These are phyloP conservation scores for Parazoanthus atlanticus DNA, from an alignment of 92 coral and sea anemone species.

Conservation along the genomic window DNA sequence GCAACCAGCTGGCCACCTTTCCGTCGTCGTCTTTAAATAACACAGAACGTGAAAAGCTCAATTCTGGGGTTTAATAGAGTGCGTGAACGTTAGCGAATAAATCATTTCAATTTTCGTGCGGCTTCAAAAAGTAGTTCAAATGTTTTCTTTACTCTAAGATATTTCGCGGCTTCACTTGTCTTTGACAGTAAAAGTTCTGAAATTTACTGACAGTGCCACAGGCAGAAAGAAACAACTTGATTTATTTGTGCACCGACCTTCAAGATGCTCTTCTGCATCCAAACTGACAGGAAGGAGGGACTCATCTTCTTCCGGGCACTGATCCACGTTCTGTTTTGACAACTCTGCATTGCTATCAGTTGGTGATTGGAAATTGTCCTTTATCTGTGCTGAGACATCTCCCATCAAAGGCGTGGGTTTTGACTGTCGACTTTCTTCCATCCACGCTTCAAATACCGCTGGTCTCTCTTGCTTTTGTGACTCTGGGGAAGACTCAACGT, in stretches of 20 bases:
- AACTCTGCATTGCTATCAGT: not conserved
- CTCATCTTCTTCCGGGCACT: not conserved
- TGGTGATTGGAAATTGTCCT: not conserved
- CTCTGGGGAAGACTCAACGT: not conserved
- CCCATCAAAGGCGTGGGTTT: not conserved
- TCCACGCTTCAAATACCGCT: conserved; percentile 38
- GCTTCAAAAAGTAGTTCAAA: no score
- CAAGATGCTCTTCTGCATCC: not conserved
- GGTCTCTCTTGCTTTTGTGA: conserved; percentile 16
- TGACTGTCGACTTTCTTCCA: conserved; percentile 15
- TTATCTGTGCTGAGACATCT: not conserved
- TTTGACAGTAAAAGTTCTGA: no score
- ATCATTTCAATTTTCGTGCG: no score
- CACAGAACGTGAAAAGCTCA: no score
- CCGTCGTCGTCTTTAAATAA: no score
- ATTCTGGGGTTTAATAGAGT: no score
- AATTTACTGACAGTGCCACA: no score
- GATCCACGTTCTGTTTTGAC: not conserved
- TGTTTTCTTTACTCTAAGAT: no score
- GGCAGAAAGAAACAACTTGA: not conserved
- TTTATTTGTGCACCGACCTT: conserved; percentile 10
- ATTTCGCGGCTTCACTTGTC: no score
- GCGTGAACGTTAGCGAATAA: no score
- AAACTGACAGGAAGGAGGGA: not conserved
- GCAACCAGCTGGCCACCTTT: no score